Conservation (phyloP, 2,797 vertebrate species). For the Cyprinella venusta region DNA sequence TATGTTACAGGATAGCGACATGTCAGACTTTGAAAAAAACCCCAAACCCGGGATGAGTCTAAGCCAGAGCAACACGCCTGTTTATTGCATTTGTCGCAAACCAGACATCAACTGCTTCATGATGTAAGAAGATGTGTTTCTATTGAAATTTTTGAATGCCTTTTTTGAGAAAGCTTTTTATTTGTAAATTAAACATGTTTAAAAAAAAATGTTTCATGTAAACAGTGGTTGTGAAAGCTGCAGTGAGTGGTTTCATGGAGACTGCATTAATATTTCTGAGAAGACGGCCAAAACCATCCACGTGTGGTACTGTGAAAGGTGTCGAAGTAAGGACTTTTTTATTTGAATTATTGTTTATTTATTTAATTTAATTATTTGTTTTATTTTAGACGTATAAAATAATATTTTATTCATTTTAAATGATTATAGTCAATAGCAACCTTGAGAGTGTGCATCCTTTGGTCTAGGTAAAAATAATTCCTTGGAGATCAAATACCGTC, state of each 20-base stretch:
- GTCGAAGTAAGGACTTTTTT: slow-evolving; percentile 77
- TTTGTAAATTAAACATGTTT: neutral
- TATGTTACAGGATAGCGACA: slow-evolving; percentile 71
- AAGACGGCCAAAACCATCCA: slow-evolving; percentile 89
- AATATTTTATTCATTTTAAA: neutral
- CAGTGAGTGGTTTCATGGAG: slow-evolving; percentile 91
- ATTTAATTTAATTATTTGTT: neutral
- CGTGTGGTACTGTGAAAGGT: slow-evolving; percentile 89
- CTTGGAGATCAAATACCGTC: slow-evolving; percentile 86
- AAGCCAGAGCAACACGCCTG: slow-evolving; percentile 67
- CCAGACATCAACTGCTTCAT: slow-evolving; percentile 95
- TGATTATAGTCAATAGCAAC: neutral
- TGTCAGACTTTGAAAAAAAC: slow-evolving; percentile 69
- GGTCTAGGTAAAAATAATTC: slow-evolving; percentile 76
- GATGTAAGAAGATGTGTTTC: slow-evolving; percentile 80
- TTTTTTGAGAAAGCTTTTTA: neutral
- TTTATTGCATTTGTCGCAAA: slow-evolving; percentile 88
- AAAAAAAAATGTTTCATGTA: slow-evolving; percentile 41
- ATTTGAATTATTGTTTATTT: neutral
- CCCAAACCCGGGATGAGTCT: slow-evolving; percentile 37
- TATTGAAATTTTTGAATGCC: neutral
- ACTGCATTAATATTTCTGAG: slow-evolving; percentile 88
- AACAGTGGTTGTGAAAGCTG: slow-evolving; percentile 89
- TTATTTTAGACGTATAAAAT: neutral
- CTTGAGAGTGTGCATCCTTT: neutral